Base-by-base conservation (phyloP, 2,888 invertebrate species). In the Caenorhabditis drosophilae region DNA sequence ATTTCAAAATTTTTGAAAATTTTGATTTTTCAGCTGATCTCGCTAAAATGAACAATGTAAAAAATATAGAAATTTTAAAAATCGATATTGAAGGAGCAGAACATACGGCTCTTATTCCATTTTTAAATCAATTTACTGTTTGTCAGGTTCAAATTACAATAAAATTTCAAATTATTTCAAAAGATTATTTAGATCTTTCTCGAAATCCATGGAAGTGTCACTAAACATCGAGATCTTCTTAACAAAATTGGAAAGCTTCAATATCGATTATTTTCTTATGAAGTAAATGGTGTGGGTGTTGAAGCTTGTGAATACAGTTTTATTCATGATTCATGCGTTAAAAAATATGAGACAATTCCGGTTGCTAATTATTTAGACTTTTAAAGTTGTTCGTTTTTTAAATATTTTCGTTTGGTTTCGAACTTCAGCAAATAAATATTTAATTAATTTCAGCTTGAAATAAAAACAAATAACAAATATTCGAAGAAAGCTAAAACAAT, bases 291-390 rank as follows among this genome's bases (percentile, higher is more conserved):
- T 34, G 42, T 22, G 34, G 54, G 42, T 15, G 45, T 72, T 40
- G 35, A 7, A 4, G 72, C 72, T 0, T 69, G 68, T 44, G 72
- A 72, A 42, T 72, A 69, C 53, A 67, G 66, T 49, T 72, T 69
- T 36, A 66, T 72, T 26, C 59, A 67, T 48, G 55, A 56, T 22
- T 23, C 38, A 4, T 71, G 71, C 35, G 18, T 68, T 20, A 54
- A 62, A 1, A 56, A 58, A 20, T 71, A 71, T 22, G 66, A 49
- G 4, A 60, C 26, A 6, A 11, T 44, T 15, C 41, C 41, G 2
- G 42, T 64, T n/a, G 64, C 58, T 1, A 51, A 64, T 31, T 64
- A 51, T 38, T 25, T 64, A 23, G 62, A 56, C 35, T 55, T 50
- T 20, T 18, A 25, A 22, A 46, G 35, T 45, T 50, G 35, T n/a